phyloP scores from a whole-genome alignment of 1,140 invertebrate species.

The Heliconius nattereri region DNA sequence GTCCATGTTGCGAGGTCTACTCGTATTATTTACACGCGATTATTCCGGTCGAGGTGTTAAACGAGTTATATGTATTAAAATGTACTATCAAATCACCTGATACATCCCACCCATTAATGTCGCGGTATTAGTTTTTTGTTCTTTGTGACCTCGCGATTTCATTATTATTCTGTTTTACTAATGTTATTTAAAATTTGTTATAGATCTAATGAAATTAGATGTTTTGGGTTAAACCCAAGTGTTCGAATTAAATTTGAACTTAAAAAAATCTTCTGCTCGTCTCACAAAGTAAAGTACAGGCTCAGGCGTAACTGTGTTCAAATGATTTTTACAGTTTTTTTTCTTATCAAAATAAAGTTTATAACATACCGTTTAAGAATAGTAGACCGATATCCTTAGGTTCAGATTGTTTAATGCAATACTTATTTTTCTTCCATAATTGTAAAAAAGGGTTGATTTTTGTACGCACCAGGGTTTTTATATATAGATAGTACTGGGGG shows the following conservation, averaged over 20 bases:
- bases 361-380: background rate
- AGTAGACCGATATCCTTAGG: background rate
- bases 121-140: conserved; percentile 17
- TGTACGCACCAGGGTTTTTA: conserved; percentile 39
- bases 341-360: conserved; percentile 29
- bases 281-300: conserved; percentile 42
- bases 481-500: background rate
- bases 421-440: conserved; percentile 17
- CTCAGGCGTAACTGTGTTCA: conserved; percentile 67
- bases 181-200: conserved; percentile 25
- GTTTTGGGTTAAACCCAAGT: conserved; percentile 34
- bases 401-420: background rate
- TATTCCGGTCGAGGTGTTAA: no score
- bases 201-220: conserved; percentile 37
- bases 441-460: conserved; percentile 41
- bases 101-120: conserved; percentile 20
- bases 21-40: no score
- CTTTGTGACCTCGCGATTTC: conserved; percentile 17
- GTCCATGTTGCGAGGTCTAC: no score
- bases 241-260: conserved; percentile 44
- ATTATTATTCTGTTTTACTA: conserved; percentile 15
- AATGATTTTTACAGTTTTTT: conserved; percentile 42
- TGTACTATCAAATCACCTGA: conserved; percentile 1
- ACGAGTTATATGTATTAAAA: background rate
- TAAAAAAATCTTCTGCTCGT: conserved; percentile 36